Percentiles rank a stretch among this genome's conserved stretches.
Evolutionary conservation across 2,888 invertebrate species (phyloP).

Genomic region (Phortica okadai): DNA sequence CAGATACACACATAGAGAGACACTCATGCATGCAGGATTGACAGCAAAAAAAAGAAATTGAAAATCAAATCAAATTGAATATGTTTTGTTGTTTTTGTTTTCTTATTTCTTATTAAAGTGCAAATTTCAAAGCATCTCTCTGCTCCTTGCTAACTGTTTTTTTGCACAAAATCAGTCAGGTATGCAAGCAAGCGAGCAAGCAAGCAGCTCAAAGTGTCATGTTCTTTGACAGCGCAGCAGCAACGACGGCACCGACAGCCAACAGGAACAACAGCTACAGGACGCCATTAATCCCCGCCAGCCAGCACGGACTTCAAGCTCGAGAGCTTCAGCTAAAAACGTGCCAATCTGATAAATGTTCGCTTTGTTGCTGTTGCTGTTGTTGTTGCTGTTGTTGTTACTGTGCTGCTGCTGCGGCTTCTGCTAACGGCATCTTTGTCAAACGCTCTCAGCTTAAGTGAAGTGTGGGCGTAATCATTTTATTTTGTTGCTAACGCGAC

Average conservation of each 20-base stretch:
- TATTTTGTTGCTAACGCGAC: background rate
- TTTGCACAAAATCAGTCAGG: conserved; percentile 24
- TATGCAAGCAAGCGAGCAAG: background rate
- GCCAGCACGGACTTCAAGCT: background rate
- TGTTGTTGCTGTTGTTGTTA: background rate
- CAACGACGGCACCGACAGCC: background rate
- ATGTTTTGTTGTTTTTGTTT: background rate
- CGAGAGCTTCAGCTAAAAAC: conserved; percentile 14
- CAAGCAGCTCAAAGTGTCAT: conserved; percentile 27
- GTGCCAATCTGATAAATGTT: conserved; percentile 29
- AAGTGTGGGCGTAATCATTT: conserved; percentile 21
- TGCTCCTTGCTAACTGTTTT: background rate
- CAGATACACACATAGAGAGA: conserved; percentile 14
- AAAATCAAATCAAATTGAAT: background rate
- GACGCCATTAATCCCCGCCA: conserved; percentile 12
- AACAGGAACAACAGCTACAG: background rate
- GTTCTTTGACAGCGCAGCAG: conserved; percentile 17
- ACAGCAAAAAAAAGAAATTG: background rate
- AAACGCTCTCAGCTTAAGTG: background rate
- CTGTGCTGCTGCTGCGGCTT: background rate
- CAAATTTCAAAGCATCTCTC: background rate
- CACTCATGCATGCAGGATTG: conserved; percentile 5
- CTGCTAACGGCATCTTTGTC: conserved; percentile 29
- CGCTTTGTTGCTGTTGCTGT: background rate
- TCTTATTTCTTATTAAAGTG: background rate